Evolutionary conservation across 2,888 invertebrate genomes (phyloP), one percentile per base, ranked within the genome.

Genomic region (Ennomos erosarius): DNA sequence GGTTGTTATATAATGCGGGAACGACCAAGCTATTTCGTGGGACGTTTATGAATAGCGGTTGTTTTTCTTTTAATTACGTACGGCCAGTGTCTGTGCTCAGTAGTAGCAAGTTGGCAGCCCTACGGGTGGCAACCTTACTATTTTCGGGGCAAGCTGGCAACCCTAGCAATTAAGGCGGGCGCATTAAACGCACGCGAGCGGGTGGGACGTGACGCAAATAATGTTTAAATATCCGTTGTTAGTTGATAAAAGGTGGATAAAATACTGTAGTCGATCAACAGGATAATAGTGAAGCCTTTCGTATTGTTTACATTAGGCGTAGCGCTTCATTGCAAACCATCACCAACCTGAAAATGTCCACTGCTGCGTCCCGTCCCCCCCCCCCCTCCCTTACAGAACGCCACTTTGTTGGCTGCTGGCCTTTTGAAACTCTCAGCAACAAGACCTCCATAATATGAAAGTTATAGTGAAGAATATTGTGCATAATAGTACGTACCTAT

Each of bases 21-120:
- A 79, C 82, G 84, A 80, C 81, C 82, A 73, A 73, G 84, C 85
- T 81, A 85, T 90, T 84, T 78, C 79, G 73, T 70, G 68, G 72
- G 92, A 91, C 92, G 77, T 90, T 88, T 90, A 91, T 90, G 89
- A 90, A 91, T 91, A 84, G 87, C 81, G 77, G 84, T 88, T 91
- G 90, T 91, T 89, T 91, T 91, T 91, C 92, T 90, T 91, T 90
- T 91, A 91, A 91, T 91, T 91, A 91, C 84, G 83, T 71, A 76
- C 74, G 72, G 79, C 74, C 75, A 76, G 77, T 77, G 81, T 76
- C 76, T 78, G 81, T 76, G 77, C 77, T 74, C 79, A 73, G 80
- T 78, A 76, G 75, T 12, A 8, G 13, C 9, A 26, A 16, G 9
- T 9, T 62, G 71, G 70, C 65, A 53, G 44, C 38, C 38, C 44